These are phyloP conservation scores for Phoenicopterus ruber DNA, from an alignment of 2,113 vertebrate species.

Conservation along the genomic window DNA sequence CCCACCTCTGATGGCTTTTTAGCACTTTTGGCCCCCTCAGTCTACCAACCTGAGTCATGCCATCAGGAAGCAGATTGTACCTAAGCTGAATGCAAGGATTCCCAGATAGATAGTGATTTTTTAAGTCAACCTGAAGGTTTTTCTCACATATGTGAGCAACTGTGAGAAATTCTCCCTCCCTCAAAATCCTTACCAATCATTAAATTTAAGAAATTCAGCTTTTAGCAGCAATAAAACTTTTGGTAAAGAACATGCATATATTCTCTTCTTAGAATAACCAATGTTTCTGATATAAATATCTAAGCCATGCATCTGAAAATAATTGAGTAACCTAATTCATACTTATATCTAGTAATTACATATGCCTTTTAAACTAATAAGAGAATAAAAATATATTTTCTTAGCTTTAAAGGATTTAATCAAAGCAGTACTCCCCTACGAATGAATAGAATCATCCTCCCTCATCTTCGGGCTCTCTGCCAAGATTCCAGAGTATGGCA, in stretches of 20 bases:
- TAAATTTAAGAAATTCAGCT: not conserved
- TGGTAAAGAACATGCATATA: not conserved
- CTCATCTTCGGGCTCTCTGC: not conserved
- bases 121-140: not conserved
- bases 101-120: not conserved
- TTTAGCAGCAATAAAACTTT: not conserved
- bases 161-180: not conserved
- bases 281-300: not conserved
- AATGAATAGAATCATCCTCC: not conserved
- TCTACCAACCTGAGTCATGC: not conserved
- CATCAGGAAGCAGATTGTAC: not conserved
- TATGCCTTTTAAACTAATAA: not conserved
- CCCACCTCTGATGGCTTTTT: not conserved
- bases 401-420: not conserved
- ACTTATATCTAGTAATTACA: not conserved
- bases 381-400: not conserved
- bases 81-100: not conserved
- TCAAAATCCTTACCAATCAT: not conserved
- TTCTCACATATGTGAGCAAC: not conserved
- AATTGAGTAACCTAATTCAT: not conserved
- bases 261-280: not conserved
- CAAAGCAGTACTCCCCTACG: not conserved
- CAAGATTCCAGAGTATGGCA: not conserved
- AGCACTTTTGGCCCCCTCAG: not conserved
- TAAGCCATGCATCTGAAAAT: not conserved